Conservation (phyloP, 2,113 vertebrate genomes). For the Cairina moschata region DNA sequence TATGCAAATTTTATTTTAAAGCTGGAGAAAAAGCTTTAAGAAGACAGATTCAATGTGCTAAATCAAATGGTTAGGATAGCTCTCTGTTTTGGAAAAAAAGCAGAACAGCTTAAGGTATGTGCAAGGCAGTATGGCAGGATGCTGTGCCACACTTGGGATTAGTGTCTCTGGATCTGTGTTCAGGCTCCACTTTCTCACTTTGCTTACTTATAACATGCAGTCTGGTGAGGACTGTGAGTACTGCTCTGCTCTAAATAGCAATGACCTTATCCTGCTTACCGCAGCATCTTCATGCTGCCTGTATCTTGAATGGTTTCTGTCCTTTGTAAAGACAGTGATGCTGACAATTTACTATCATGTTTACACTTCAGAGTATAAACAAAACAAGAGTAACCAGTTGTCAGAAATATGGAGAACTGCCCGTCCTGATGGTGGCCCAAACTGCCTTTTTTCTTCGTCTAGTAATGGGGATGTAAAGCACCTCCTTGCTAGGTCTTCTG, state of each 20-base stretch:
- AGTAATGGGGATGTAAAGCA: background rate
- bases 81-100: background rate
- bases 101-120: background rate
- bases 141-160: background rate
- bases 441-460: background rate
- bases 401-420: rapidly evolving
- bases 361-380: background rate
- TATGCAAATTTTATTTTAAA: background rate
- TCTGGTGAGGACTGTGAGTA: background rate
- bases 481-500: background rate
- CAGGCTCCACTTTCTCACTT: background rate
- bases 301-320: rapidly evolving
- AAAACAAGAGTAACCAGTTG: background rate
- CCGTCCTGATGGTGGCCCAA: background rate
- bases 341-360: background rate
- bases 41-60: background rate
- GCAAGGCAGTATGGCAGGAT: background rate
- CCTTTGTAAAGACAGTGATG: background rate
- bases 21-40: background rate
- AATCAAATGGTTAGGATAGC: background rate
- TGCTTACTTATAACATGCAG: background rate
- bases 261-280: background rate
- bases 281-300: background rate
- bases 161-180: background rate
- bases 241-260: background rate